phyloP scores from a whole-genome alignment of 2,888 invertebrate genomes.

The Rhagonycha fulva region DNA sequence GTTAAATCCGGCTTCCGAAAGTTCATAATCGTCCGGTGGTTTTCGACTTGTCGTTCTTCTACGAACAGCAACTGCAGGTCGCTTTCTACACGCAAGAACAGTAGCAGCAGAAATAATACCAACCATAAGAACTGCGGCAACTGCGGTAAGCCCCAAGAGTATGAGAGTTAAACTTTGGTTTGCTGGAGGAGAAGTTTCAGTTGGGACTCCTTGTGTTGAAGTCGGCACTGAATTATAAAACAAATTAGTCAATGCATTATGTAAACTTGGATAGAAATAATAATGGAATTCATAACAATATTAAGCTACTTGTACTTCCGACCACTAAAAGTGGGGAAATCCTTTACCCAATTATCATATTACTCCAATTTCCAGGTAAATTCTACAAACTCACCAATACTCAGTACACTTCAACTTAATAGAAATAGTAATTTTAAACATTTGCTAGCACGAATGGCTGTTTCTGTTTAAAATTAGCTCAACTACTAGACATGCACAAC shows the following conservation, averaged over 20 bases:
- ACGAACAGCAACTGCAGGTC: slow-evolving; percentile 39
- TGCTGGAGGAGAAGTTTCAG: slow-evolving; percentile 33
- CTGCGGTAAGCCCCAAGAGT: slow-evolving; percentile 48
- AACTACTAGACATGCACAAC: slow-evolving; percentile 46
- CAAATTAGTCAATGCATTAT: not conserved
- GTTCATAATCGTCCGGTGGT: slow-evolving; percentile 51
- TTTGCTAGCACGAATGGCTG: slow-evolving; percentile 20
- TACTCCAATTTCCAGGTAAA: not conserved
- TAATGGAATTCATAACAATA: not conserved
- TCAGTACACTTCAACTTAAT: slow-evolving; percentile 1
- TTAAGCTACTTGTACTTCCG: not conserved
- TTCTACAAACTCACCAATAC: slow-evolving; percentile 11
- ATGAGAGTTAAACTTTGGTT: slow-evolving; percentile 49
- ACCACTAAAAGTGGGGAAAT: not conserved
- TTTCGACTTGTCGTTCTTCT: slow-evolving; percentile 42
- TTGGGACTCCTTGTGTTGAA: slow-evolving; percentile 20
- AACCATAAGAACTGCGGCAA: slow-evolving; percentile 50
- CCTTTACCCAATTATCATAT: slow-evolving; percentile 11
- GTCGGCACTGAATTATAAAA: slow-evolving; percentile 12
- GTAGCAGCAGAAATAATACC: slow-evolving; percentile 49
- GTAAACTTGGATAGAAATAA: not conserved
- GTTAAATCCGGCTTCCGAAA: slow-evolving; percentile 54
- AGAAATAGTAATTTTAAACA: slow-evolving; percentile 12
- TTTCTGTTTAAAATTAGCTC: slow-evolving; percentile 39
- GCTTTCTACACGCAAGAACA: slow-evolving; percentile 49